Conservation (phyloP, 2,888 invertebrate species). For the Synanthedon vespiformis region DNA sequence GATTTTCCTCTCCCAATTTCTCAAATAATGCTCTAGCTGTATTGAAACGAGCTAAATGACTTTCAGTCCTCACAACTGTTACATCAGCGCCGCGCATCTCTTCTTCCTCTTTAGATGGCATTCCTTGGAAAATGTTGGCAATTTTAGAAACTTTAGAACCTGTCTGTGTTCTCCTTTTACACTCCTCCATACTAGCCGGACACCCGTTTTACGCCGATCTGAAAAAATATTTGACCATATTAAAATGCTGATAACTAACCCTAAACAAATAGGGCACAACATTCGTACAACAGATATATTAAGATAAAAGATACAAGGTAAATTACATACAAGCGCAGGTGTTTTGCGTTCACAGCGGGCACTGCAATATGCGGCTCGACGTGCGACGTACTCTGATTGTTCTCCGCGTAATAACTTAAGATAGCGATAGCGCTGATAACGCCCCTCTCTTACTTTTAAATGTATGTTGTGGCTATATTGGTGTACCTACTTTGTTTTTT, state of each 20-base stretch:
- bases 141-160: constrained; percentile 92
- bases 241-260: too few species aligned
- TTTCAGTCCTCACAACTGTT: constrained; percentile 86
- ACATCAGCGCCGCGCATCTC: constrained; percentile 70
- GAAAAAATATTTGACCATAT: constrained; percentile 34
- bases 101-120: constrained; percentile 71
- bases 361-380: constrained; percentile 26
- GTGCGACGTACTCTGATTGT: constrained; percentile 40
- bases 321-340: constrained; percentile 39
- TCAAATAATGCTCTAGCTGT: constrained; percentile 93
- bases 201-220: constrained; percentile 65
- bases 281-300: constrained; percentile 35
- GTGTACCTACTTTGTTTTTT: too few species aligned
- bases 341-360: constrained; percentile 36
- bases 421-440: constrained; percentile 66
- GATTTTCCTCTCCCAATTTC: constrained; percentile 84
- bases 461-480: background rate
- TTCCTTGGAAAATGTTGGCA: constrained; percentile 89
- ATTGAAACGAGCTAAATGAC: constrained; percentile 91
- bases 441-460: constrained; percentile 4
- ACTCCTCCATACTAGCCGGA: constrained; percentile 75
- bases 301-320: constrained; percentile 34
- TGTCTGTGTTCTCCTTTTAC: constrained; percentile 71
- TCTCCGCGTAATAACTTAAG: constrained; percentile 57
- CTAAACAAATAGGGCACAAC: constrained; percentile 30